Evolutionary conservation across 2,113 vertebrate genomes (phyloP).

Genomic region (Peucedramus taeniatus): DNA sequence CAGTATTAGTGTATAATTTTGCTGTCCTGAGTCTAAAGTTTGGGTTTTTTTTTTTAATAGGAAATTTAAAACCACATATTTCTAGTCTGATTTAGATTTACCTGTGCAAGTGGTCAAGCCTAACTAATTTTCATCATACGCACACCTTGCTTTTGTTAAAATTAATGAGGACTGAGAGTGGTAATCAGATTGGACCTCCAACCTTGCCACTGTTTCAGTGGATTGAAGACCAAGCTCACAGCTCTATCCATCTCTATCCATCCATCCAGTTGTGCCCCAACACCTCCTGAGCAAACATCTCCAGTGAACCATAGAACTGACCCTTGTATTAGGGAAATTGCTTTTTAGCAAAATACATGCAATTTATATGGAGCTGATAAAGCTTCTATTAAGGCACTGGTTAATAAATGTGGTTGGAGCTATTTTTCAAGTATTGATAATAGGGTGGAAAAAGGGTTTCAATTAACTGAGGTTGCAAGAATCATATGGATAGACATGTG

Average conservation of each 20-base stretch:
- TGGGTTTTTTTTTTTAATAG: not conserved
- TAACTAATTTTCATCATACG: not conserved
- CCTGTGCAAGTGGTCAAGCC: not conserved
- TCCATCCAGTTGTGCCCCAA: not conserved
- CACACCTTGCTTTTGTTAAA: not conserved
- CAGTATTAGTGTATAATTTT: not conserved
- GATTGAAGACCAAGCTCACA: not conserved
- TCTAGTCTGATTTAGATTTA: not conserved
- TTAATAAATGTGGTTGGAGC: constrained; percentile 50
- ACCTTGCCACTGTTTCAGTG: not conserved
- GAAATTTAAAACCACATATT: not conserved
- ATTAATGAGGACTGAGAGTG: not conserved
- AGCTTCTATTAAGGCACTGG: not conserved
- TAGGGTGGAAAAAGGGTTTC: constrained; percentile 47
- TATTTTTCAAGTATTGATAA: constrained; percentile 67
- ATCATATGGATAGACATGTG: constrained; percentile 30
- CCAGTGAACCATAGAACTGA: constrained; percentile 15
- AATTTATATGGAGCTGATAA: constrained; percentile 31
- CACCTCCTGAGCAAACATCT: not conserved
- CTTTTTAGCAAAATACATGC: constrained; percentile 24
- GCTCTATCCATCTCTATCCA: not conserved
- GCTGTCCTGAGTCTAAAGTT: not conserved
- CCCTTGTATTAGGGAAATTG: constrained; percentile 25
- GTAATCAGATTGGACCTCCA: not conserved
- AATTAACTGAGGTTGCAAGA: constrained; percentile 50